Evolutionary conservation across 2,797 vertebrate species (phyloP).

Genomic region (Coilia nasus): DNA sequence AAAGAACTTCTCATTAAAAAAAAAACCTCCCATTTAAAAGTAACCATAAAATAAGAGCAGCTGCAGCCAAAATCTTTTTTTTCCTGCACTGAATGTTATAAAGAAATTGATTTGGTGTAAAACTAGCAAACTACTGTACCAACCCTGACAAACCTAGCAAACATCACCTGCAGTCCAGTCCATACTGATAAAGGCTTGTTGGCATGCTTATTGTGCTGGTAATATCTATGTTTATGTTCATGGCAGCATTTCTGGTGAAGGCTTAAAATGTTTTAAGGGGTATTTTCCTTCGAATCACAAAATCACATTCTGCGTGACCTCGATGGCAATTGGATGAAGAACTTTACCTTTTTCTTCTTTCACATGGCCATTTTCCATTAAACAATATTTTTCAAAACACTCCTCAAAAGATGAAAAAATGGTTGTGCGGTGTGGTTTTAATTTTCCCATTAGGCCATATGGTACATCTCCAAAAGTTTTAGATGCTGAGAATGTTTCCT

Average conservation of each 20-base stretch:
- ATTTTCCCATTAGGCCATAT: too few relatives aligned
- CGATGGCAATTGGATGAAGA: neutral
- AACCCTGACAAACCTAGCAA: neutral
- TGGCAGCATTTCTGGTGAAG: too few relatives aligned
- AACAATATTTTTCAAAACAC: too few relatives aligned
- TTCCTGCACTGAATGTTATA: neutral
- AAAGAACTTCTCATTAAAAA: neutral
- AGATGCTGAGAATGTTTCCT: neutral
- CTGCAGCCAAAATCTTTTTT: neutral
- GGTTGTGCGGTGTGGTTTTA: neutral
- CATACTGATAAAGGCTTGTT: neutral
- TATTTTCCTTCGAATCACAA: neutral
- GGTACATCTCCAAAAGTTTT: neutral
- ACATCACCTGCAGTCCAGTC: neutral
- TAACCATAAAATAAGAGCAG: neutral
- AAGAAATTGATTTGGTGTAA: neutral
- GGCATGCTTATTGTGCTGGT: too few relatives aligned
- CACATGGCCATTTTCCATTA: neutral
- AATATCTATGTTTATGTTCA: too few relatives aligned
- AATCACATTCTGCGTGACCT: neutral
- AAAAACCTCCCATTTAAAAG: neutral
- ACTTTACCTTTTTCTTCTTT: neutral
- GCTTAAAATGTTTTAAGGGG: too few relatives aligned
- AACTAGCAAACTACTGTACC: neutral
- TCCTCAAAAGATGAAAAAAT: too few relatives aligned